Base-by-base conservation (phyloP, 1,140 invertebrate species). In the Brachionus manjavacas region DNA sequence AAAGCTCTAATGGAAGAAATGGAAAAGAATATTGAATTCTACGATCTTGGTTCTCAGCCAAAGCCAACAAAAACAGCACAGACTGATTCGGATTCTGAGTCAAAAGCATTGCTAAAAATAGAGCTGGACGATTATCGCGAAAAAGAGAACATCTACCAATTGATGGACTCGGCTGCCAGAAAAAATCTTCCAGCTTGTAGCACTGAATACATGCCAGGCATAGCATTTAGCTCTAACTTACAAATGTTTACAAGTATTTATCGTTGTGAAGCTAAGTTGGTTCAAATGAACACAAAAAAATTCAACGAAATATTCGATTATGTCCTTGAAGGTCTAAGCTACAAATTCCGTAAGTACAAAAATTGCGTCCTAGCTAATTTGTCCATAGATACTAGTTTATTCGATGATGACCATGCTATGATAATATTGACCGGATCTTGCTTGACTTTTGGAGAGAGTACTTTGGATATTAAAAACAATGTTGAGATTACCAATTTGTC, bases 51-150 rank as follows among this genome's bases (percentile, higher is more conserved):
- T 1, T 41, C 31, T 28, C 2, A 49, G 25, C 23, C 28, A 23
- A 76, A 20, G 9, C 7, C 16, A 3, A 52, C 16, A 11, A 1
- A 25, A 20, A 46, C 12, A 46, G 41, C 20, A 2, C 20, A 49
- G 20, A 46, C 25, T 4, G 46, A 49, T 31, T 49, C 43, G 1
- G 46, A 49, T 49, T 8, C 41, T n/a, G 72, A 76, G 3, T 76
- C 72, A 55, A 80, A 60, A 39, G 41, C 55, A 16, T 16, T 46
- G 16, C 68, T 84, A 41, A 64, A 68, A 39, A 64, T 39, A 3
- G 87, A 93, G 92, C 92, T 96, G 12, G 95, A 96, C 87, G 95
- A 96, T 88, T 92, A 93, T 6, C 94, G 95, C 87, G 95, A 96
- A 88, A 92, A 93, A 86, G 94, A 95, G 87, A 92, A 94, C 68